These are phyloP conservation scores for Danio choprae DNA, from an alignment of 2,797 vertebrate genomes.

Conservation along the genomic window DNA sequence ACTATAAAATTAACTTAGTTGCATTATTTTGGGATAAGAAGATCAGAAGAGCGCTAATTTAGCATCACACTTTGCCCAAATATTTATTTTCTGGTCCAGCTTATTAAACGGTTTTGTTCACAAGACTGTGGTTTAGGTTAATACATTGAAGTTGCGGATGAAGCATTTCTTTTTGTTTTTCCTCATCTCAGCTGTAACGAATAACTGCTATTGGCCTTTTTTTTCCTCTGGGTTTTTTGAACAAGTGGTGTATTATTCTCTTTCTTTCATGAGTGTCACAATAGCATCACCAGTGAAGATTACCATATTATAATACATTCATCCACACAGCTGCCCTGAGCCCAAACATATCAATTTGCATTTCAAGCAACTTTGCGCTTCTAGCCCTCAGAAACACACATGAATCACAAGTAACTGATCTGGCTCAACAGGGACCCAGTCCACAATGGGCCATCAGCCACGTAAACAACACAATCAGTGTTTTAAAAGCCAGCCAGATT, in stretches of 20 bases:
- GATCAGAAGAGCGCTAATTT: no score
- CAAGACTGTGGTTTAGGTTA: not conserved
- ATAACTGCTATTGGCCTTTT: conserved; percentile 30
- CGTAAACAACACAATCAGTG: conserved; percentile 23
- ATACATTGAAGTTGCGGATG: not conserved
- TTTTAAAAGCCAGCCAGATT: conserved; percentile 36
- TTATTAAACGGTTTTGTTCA: no score
- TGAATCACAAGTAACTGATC: conserved; percentile 68
- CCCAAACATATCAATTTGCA: conserved; percentile 15
- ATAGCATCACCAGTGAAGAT: conserved; percentile 1
- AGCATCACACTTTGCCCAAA: no score
- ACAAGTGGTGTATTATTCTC: conserved; percentile 36
- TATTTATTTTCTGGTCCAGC: no score
- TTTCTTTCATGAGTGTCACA: conserved; percentile 28
- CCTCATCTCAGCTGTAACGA: conserved; percentile 29
- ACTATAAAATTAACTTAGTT: no score
- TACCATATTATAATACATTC: conserved; percentile 6
- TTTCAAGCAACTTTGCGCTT: conserved; percentile 67
- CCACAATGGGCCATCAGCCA: conserved; percentile 59
- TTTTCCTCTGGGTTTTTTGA: conserved; percentile 21
- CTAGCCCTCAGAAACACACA: conserved; percentile 64
- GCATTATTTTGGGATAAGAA: no score
- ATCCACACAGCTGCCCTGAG: conserved; percentile 9
- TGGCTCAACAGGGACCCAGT: conserved; percentile 45
- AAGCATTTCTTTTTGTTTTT: conserved; percentile 12